A percentile compares a stretch with the other conserved stretches of the same genome.
These are phyloP conservation scores for Campoplex capitator DNA, from an alignment of 2,888 invertebrate species.

Conservation along the genomic window DNA sequence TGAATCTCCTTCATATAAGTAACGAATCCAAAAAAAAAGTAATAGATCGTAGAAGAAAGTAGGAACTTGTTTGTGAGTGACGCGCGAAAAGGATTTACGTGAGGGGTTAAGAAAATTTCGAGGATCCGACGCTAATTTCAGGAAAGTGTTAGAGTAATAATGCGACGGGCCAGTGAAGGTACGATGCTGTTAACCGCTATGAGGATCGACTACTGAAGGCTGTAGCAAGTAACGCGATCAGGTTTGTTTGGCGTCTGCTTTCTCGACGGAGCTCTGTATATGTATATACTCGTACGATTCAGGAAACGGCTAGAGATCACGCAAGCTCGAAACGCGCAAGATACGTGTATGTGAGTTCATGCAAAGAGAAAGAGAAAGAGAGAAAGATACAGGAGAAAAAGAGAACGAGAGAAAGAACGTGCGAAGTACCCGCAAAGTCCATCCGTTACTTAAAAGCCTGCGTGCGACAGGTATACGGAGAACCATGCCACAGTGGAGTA, in stretches of 20 bases:
- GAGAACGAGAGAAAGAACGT: conserved; percentile 41
- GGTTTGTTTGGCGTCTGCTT: conserved; percentile 52
- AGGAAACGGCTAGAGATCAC: conserved; percentile 66
- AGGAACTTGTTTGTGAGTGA: background rate
- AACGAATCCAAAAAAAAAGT: conserved; percentile 12
- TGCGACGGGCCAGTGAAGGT: conserved; percentile 20
- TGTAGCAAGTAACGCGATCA: conserved; percentile 9
- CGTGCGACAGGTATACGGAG: conserved; percentile 67
- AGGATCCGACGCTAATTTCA: conserved; percentile 67
- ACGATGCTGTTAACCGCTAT: conserved; percentile 16
- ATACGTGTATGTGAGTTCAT: conserved; percentile 1
- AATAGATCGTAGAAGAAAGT: conserved; percentile 1
- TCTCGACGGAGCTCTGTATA: conserved; percentile 47
- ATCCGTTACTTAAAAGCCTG: conserved; percentile 73
- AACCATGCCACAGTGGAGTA: conserved; percentile 10
- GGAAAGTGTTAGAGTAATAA: conserved; percentile 54
- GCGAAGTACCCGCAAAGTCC: conserved; percentile 68
- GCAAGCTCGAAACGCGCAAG: conserved; percentile 56
- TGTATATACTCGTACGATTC: conserved; percentile 42
- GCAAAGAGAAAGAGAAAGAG: conserved; percentile 11
- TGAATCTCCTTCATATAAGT: background rate
- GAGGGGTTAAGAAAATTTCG: conserved; percentile 56
- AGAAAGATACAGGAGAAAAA: conserved; percentile 18
- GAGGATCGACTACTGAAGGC: conserved; percentile 47
- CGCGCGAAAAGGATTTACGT: conserved; percentile 9